Evolutionary conservation across 2,888 invertebrate genomes (phyloP).

Genomic region (Sthenelais limicola): DNA sequence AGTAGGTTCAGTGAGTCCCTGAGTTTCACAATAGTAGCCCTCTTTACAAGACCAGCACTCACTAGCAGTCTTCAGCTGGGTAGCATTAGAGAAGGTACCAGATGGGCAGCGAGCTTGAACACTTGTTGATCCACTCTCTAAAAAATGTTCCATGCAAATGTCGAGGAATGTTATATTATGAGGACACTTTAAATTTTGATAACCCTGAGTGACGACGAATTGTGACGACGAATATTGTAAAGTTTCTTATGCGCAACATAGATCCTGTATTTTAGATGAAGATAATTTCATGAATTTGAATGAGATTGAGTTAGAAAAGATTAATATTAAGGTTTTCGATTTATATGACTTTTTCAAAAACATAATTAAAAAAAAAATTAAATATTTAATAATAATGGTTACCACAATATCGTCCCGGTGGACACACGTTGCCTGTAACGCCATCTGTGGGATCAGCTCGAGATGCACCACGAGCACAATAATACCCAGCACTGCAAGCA

Average conservation of each 20-base stretch:
- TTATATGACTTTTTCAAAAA: too few species aligned
- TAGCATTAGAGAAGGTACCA: conserved; percentile 65
- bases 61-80: conserved; percentile 54
- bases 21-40: conserved; percentile 60
- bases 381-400: too few species aligned
- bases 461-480: conserved; percentile 59
- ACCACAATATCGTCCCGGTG: conserved; percentile 68
- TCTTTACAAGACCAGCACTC: conserved; percentile 64
- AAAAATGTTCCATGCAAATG: too few species aligned
- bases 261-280: too few species aligned
- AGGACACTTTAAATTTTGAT: too few species aligned
- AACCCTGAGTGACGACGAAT: too few species aligned
- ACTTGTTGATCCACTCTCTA: conserved; percentile 59
- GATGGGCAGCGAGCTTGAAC: conserved; percentile 61
- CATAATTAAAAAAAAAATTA: too few species aligned
- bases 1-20: conserved; percentile 62
- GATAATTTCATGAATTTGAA: not conserved
- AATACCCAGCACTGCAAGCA: conserved; percentile 63
- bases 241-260: too few species aligned
- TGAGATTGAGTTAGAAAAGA: not conserved
- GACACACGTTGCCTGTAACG: conserved; percentile 66
- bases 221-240: too few species aligned
- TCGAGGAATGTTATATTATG: too few species aligned
- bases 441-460: conserved; percentile 66
- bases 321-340: not conserved